Evolutionary conservation across 2,888 invertebrate genomes (phyloP), one percentile per base, ranked within the genome.

Genomic region (Neoascia interrupta): DNA sequence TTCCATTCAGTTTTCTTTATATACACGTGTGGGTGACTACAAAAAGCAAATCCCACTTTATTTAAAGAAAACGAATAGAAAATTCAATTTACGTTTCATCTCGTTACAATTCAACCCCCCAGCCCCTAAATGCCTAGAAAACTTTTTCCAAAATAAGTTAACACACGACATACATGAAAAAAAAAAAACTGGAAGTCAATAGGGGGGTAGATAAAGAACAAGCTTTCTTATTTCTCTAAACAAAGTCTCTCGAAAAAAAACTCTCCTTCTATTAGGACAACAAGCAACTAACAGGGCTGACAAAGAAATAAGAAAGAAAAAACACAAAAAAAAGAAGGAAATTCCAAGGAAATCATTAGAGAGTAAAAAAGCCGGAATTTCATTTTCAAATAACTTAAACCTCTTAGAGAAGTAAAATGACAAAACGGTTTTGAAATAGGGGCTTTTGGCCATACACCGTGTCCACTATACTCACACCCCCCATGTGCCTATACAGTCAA

Each of bases 381-480:
- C 73, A 73, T 79, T 79, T 79, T 79, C 73, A 79, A 79, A 79
- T 79, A 79, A 73, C 79, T 79, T 79, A 79, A 79, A 79, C 79
- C 79, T 79, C 79, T 79, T 79, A 79, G 66, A 56, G 49, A 51
- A 54, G 28, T 45, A 68, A 79, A 79, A 79, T 79, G 79, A 73
- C 73, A 68, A 56, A 73, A 73, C 66, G 47, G 43, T 73, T 79
- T 61, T 68, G 66, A 79, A 79, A 73, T 79, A 51, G 61, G 66
- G 61, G 66, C 76, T 72, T 66, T 66, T 61, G 23, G 4, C 26
- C 15, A 36, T 16, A 26, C 23, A 23, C 19, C 45, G 10, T 31
- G 21, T 45, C 11, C 8, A n/a, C 19, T 31, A 5, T 4, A n/a
- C 51, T 39, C 47, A 16, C 11, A 39, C 49, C 11, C 15, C 6